Base-by-base conservation (phyloP, 2,113 vertebrate species). In the Oreotrochilus melanogaster region DNA sequence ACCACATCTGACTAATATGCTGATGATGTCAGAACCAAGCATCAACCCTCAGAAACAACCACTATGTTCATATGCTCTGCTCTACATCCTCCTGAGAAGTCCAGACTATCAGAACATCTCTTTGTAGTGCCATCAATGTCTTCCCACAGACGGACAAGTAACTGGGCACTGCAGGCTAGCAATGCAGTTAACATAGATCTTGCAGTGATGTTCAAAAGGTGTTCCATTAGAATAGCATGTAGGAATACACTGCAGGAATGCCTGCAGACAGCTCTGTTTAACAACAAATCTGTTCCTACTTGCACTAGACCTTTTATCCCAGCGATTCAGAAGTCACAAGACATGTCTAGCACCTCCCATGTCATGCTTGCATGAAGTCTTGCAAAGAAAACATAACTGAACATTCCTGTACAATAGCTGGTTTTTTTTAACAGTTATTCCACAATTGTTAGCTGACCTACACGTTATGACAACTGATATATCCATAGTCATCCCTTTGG, bases 401-500 rank as follows among this genome's bases (percentile, higher is more conserved):
- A 83, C 84, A 66, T 86, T 93, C 86, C 84, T 50, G 86, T 73
- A 94, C 96, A 95, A 93, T 74, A 78, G 79, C 84, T 97, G 96
- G 96, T 80, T 96, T 92, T 96, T 91, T 95, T 84, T 84, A 97
- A 95, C 86, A 91, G 86, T 92, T 95, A 96, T 80, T 91, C 71
- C 83, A 86, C 82, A 50, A 95, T 96, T 96, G 94, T 97, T 86
- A 93, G 88, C 80, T 78, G 91, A 71, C 66, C 82, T 89, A 86
- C 86, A 88, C 96, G 94, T 95, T 95, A 92, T 94, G 95, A 97
- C 96, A 97, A 95, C 86, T 72, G 71, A 91, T 88, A 56, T 14
- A 94, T 51, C 81, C 72, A 57, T 23, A 94, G 90, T 95, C 93
- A 97, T 92, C 90, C 84, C 81, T 88, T 62, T 88, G 96, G 92